A percentile compares a stretch with the other conserved stretches of the same genome.
Conservation (phyloP, 2,888 invertebrate species). For the Teinopalpus imperialis region DNA sequence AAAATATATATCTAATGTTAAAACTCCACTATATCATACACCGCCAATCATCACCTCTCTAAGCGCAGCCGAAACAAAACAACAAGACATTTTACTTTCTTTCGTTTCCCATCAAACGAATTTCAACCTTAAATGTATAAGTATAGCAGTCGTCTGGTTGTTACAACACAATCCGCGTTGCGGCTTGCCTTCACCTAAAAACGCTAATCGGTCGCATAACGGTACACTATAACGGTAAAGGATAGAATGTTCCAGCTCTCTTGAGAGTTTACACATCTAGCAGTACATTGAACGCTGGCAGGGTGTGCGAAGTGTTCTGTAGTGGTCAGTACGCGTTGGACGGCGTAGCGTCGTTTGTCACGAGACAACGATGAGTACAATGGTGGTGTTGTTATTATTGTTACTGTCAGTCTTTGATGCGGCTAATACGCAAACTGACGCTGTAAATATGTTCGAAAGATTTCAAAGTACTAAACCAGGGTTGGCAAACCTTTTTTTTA, state of each 20-base stretch:
- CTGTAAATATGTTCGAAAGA: too few species aligned
- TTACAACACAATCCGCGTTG: conserved; percentile 32
- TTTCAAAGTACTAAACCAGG: too few species aligned
- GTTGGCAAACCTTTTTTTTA: too few species aligned
- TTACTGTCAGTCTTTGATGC: conserved; percentile 1
- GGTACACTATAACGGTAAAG: conserved; percentile 58
- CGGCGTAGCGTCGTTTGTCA: conserved; percentile 5
- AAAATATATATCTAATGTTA: too few species aligned
- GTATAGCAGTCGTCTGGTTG: conserved; percentile 19
- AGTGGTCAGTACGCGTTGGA: background rate
- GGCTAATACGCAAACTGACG: background rate
- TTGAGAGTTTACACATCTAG: background rate
- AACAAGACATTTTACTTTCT: conserved; percentile 19
- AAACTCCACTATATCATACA: too few species aligned
- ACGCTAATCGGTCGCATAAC: conserved; percentile 52
- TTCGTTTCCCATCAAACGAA: background rate
- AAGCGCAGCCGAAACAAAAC: too few species aligned
- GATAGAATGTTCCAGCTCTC: conserved; percentile 36
- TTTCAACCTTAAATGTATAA: background rate
- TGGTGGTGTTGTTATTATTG: too few species aligned
- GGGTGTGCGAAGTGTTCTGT: background rate
- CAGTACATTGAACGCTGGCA: background rate
- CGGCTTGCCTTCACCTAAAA: conserved; percentile 74
- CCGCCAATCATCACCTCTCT: too few species aligned
- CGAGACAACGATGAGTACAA: too few species aligned